Evolutionary conservation across 2,888 invertebrate genomes (phyloP).

Genomic region (Bombyx huttoni): DNA sequence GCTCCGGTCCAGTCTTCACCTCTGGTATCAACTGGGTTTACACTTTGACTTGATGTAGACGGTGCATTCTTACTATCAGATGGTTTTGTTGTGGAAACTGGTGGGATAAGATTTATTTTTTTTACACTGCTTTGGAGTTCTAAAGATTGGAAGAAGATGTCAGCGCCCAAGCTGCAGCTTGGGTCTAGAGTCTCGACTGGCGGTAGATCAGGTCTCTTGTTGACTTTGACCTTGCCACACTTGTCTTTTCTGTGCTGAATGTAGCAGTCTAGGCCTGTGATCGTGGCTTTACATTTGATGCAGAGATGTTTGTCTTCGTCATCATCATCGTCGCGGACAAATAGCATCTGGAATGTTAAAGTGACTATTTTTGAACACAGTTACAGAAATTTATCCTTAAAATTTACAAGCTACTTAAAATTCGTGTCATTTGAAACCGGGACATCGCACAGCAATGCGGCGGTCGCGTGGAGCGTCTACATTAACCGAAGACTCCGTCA

Average conservation of each 20-base stretch:
- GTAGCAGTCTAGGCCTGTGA: constrained; percentile 89
- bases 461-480: constrained; percentile 40
- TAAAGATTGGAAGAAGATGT: constrained; percentile 89
- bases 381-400: background rate
- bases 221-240: constrained; percentile 64
- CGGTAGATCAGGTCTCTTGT: constrained; percentile 35
- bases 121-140: constrained; percentile 83
- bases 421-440: background rate
- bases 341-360: constrained; percentile 60
- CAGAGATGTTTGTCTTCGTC: constrained; percentile 92
- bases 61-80: constrained; percentile 36
- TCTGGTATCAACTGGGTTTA: constrained; percentile 56
- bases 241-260: constrained; percentile 84
- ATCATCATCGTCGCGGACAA: constrained; percentile 75
- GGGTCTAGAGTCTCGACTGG: constrained; percentile 52
- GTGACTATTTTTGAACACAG: background rate
- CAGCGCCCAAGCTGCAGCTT: constrained; percentile 79
- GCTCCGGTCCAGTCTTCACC: constrained; percentile 76
- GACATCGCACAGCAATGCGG: background rate
- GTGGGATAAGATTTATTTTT: constrained; percentile 64
- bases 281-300: constrained; percentile 87
- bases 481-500: constrained; percentile 50
- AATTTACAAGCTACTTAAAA: background rate
- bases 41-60: constrained; percentile 44
- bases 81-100: constrained; percentile 44